Evolutionary conservation across 2,888 invertebrate species (phyloP).

Genomic region (Stenurella melanura): DNA sequence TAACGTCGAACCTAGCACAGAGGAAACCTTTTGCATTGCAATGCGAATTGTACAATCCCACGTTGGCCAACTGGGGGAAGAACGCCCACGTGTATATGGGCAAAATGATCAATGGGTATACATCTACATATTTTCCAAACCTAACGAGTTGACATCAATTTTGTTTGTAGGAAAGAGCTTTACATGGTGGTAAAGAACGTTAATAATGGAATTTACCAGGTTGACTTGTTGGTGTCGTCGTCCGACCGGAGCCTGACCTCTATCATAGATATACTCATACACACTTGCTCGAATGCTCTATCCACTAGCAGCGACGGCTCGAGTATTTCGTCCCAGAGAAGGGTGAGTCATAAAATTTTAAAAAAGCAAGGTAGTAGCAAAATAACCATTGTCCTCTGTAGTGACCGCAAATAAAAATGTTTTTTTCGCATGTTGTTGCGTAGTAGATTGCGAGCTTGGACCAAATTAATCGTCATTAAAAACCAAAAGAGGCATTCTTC

Average conservation of each 20-base stretch:
- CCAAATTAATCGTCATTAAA: no score
- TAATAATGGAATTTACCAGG: slow-evolving; percentile 64
- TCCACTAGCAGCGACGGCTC: slow-evolving; percentile 47
- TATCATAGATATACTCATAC: slow-evolving; percentile 71
- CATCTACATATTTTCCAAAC: not conserved
- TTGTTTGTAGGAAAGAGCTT: slow-evolving; percentile 59
- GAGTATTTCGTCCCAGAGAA: slow-evolving; percentile 21
- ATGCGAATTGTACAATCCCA: slow-evolving; percentile 78
- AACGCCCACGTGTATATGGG: slow-evolving; percentile 77
- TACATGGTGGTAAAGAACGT: slow-evolving; percentile 65
- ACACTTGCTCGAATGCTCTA: slow-evolving; percentile 56
- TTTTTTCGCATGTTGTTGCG: no score
- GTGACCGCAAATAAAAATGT: no score
- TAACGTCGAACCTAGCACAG: slow-evolving; percentile 72
- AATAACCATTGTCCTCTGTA: no score
- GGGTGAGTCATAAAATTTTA: no score
- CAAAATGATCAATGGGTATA: slow-evolving; percentile 79
- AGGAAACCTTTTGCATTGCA: slow-evolving; percentile 76
- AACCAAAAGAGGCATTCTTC: no score
- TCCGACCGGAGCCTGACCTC: slow-evolving; percentile 68
- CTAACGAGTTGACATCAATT: not conserved
- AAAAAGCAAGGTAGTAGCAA: no score
- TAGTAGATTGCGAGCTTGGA: no score
- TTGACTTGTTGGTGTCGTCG: slow-evolving; percentile 71
- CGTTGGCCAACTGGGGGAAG: slow-evolving; percentile 74